Conservation (phyloP, 2,797 vertebrate species). For the Peromyscus aztecus region DNA sequence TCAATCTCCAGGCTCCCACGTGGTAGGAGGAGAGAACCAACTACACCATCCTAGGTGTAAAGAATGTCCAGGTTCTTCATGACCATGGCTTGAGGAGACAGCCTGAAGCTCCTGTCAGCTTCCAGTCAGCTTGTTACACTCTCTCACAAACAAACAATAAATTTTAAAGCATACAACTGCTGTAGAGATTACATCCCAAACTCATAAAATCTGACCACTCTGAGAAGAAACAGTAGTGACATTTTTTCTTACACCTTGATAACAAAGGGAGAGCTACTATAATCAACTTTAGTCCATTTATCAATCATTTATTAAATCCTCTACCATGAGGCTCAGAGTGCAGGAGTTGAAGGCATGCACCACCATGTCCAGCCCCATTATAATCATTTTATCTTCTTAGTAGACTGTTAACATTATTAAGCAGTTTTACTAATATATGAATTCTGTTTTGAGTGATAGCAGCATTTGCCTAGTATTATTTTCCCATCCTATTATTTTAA, state of each 20-base stretch:
- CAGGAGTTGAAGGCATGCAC: neutral
- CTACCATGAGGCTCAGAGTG: neutral
- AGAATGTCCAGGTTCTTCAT: too few relatives aligned
- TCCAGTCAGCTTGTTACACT: neutral
- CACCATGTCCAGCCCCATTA: neutral
- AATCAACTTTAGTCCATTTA: neutral
- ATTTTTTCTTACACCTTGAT: conserved; percentile 26
- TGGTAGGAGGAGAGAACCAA: neutral
- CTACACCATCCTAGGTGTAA: neutral
- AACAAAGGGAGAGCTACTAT: conserved; percentile 31
- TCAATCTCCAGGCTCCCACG: neutral
- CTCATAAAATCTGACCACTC: neutral
- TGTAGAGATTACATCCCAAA: neutral
- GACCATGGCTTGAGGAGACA: neutral
- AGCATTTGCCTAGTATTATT: neutral
- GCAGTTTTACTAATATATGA: conserved; percentile 17
- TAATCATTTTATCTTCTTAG: conserved; percentile 33
- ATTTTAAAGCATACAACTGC: neutral
- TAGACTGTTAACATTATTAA: conserved; percentile 11
- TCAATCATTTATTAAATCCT: neutral
- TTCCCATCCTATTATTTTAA: conserved; percentile 27
- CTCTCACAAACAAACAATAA: neutral
- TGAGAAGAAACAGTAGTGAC: neutral
- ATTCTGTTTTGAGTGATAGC: conserved; percentile 10
- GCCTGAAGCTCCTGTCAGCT: too few relatives aligned